Percentiles rank a stretch among this genome's conserved stretches.
These are phyloP conservation scores for Sus cebifrons DNA, from an alignment of 2,797 vertebrate genomes.

Conservation along the genomic window DNA sequence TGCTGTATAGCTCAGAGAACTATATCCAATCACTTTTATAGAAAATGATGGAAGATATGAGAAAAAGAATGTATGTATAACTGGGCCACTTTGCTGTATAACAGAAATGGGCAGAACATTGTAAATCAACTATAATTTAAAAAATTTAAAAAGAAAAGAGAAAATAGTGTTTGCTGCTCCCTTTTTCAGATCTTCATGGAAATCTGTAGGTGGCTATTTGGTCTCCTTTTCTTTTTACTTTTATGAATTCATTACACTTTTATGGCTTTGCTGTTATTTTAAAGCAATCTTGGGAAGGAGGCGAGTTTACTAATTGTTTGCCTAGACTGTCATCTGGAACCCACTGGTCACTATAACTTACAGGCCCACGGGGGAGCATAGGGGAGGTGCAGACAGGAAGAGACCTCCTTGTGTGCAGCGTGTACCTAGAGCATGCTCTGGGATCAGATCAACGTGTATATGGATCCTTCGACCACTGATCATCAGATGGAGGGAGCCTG, in stretches of 20 bases:
- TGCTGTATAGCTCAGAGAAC: too few species aligned
- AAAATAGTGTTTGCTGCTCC: background rate
- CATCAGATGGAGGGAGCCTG: background rate
- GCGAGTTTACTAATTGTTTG: background rate
- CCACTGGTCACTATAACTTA: background rate
- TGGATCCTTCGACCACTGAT: background rate
- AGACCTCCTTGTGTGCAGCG: rapidly evolving
- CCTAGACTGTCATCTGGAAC: background rate
- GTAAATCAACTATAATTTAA: too few species aligned
- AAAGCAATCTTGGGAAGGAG: background rate
- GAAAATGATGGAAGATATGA: too few species aligned
- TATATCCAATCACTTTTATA: too few species aligned
- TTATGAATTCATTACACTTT: slow-evolving; percentile 29
- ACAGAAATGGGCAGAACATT: too few species aligned
- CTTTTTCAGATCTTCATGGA: background rate
- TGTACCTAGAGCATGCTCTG: background rate
- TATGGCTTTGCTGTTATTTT: slow-evolving; percentile 46
- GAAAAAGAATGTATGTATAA: too few species aligned
- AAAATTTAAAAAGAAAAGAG: too few species aligned
- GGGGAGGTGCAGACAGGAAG: background rate
- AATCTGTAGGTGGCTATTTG: slow-evolving; percentile 23
- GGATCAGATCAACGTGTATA: background rate
- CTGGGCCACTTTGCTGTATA: too few species aligned
- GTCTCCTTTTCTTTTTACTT: background rate
- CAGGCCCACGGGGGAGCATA: background rate